phyloP scores from a whole-genome alignment of 2,113 vertebrate species.

The Apaloderma vittatum region DNA sequence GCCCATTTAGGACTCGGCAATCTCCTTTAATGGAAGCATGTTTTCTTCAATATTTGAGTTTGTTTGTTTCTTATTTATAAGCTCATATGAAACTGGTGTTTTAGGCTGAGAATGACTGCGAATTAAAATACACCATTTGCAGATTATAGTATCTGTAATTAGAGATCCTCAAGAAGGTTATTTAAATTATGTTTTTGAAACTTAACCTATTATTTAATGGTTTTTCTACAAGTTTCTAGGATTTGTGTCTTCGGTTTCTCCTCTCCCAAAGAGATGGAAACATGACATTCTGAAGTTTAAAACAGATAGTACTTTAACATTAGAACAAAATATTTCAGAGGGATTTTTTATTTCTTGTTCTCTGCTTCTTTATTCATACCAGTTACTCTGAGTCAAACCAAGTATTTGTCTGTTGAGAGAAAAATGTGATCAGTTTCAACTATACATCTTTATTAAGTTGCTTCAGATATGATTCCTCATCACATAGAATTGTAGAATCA shows the following conservation, averaged over 20 bases:
- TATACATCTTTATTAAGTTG: background rate
- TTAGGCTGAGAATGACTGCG: background rate
- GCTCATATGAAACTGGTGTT: background rate
- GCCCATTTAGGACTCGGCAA: constrained; percentile 70
- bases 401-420: background rate
- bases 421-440: background rate
- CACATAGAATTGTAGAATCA: too few species aligned
- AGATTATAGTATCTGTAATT: background rate
- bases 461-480: background rate
- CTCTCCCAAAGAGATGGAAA: background rate
- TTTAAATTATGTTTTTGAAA: background rate
- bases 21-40: constrained; percentile 81
- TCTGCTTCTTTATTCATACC: background rate
- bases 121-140: background rate
- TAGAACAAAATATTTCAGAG: background rate
- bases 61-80: constrained; percentile 70
- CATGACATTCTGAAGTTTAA: background rate
- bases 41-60: constrained; percentile 70
- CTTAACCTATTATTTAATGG: background rate
- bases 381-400: background rate
- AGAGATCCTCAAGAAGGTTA: background rate
- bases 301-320: background rate
- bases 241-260: background rate
- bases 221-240: background rate
- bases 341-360: background rate